A percentile compares a stretch with the other conserved stretches of the same genome.
These are phyloP conservation scores for Drosophila formosana DNA, from an alignment of 2,888 invertebrate species.

Conservation along the genomic window DNA sequence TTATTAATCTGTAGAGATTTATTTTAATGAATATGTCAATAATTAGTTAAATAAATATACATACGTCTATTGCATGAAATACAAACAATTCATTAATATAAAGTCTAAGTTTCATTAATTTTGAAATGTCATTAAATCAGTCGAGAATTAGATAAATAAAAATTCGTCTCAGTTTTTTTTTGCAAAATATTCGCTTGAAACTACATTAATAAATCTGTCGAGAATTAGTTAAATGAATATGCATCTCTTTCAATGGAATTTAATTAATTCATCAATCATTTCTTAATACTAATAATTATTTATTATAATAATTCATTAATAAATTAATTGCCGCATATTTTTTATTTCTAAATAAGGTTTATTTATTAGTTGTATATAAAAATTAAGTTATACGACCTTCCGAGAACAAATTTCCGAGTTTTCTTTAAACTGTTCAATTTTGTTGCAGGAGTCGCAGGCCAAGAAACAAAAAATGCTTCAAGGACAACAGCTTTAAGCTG, in stretches of 20 bases:
- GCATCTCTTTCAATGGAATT: neutral
- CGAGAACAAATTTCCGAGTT: no score
- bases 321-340: neutral
- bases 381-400: no score
- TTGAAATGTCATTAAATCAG: neutral
- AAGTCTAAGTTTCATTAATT: no score
- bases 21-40: no score
- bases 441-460: slow-evolving; percentile 72
- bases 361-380: neutral
- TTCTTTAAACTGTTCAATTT: neutral
- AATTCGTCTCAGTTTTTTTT: slow-evolving; percentile 4
- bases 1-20: no score
- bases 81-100: no score
- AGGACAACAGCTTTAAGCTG: slow-evolving; percentile 73
- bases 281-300: neutral
- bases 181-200: neutral
- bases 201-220: neutral
- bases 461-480: slow-evolving; percentile 82
- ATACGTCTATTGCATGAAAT: no score
- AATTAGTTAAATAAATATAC: no score
- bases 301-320: neutral
- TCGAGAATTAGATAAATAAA: neutral
- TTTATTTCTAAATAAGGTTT: neutral
- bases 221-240: neutral
- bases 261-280: neutral